Conservation (phyloP, 2,797 vertebrate genomes). For the Mormyrus proboscirostris region DNA sequence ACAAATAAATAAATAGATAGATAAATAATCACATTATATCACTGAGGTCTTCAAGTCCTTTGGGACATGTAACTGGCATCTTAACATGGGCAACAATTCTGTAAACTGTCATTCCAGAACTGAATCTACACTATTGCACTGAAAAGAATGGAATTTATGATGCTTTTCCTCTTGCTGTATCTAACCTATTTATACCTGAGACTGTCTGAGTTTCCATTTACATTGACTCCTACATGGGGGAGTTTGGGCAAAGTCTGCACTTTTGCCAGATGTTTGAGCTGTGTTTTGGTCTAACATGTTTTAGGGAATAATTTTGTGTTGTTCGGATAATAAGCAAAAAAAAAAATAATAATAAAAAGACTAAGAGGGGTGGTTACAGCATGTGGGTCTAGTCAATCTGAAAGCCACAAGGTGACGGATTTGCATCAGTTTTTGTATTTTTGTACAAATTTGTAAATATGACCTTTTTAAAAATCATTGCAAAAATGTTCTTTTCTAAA, state of each 20-base stretch:
- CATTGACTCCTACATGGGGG: conserved; percentile 12
- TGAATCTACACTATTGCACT: conserved; percentile 54
- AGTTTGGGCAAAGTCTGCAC: conserved; percentile 49
- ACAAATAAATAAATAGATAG: not conserved
- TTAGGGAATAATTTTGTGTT: conserved; percentile 41
- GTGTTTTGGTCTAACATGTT: conserved; percentile 56
- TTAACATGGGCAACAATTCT: conserved; percentile 33
- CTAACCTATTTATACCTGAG: conserved; percentile 32
- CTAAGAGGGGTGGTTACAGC: conserved; percentile 58
- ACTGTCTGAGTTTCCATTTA: conserved; percentile 54
- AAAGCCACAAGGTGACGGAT: conserved; percentile 88
- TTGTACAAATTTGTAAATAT: conserved; percentile 99
- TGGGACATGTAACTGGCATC: conserved; percentile 43
- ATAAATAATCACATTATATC: not conserved
- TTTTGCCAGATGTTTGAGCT: conserved; percentile 70
- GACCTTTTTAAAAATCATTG: conserved; percentile 92
- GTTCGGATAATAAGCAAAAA: conserved; percentile 41
- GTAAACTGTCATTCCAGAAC: conserved; percentile 51
- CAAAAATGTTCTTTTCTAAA: conserved; percentile 88
- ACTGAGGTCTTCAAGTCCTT: not conserved
- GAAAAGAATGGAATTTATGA: conserved; percentile 47
- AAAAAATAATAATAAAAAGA: conserved; percentile 49
- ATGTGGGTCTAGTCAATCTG: conserved; percentile 80
- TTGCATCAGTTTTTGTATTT: conserved; percentile 99
- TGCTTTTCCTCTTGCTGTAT: conserved; percentile 45